These are phyloP conservation scores for Drusus annulatus DNA, from an alignment of 1,140 invertebrate genomes.

Conservation along the genomic window DNA sequence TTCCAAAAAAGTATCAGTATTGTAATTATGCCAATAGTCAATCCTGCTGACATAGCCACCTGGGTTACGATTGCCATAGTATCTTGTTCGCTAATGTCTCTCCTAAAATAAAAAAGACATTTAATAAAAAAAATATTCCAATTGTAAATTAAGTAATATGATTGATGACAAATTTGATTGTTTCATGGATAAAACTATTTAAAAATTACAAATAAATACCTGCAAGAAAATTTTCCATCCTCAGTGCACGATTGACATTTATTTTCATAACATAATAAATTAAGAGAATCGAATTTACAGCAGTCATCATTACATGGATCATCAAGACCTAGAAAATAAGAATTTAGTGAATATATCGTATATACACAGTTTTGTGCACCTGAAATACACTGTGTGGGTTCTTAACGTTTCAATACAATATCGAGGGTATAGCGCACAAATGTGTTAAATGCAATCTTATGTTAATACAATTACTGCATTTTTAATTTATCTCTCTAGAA, in stretches of 20 bases:
- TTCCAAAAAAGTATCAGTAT: slow-evolving; percentile 52
- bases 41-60: slow-evolving; percentile 50
- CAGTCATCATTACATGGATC: background rate
- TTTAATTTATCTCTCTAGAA: too few species aligned
- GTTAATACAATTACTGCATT: too few species aligned
- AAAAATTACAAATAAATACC: slow-evolving; percentile 4
- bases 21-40: slow-evolving; percentile 52
- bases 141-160: too few species aligned
- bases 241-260: background rate
- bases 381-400: too few species aligned
- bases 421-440: too few species aligned
- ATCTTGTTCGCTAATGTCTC: background rate
- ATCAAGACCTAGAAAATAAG: background rate
- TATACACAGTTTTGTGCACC: too few species aligned
- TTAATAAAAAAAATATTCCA: too few species aligned
- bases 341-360: too few species aligned
- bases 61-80: slow-evolving; percentile 49
- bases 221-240: slow-evolving; percentile 16
- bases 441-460: too few species aligned
- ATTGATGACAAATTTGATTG: too few species aligned
- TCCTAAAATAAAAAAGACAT: too few species aligned
- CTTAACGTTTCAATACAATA: too few species aligned
- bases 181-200: background rate
- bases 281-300: background rate
- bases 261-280: background rate